Base-by-base conservation (phyloP, 2,113 vertebrate genomes). In the Pedetes capensis region DNA sequence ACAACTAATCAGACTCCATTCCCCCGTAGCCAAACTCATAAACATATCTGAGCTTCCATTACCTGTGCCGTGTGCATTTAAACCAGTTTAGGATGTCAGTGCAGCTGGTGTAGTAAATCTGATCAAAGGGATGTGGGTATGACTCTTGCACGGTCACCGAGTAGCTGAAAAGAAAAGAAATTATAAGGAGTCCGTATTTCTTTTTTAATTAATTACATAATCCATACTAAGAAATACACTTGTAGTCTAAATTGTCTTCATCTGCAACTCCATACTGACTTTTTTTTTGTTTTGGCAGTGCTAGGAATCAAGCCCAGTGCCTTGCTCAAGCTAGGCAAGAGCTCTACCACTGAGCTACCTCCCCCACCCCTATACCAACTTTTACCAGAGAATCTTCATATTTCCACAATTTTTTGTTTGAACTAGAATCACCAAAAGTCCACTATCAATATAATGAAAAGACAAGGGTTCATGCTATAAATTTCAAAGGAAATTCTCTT, bases 1-100 rank as follows among this genome's bases (percentile, higher is more conserved):
- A n/a, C n/a, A n/a, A n/a, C n/a, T n/a, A 29, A 34, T n/a, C 34
- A 51, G 69, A 80, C 11, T 37, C n/a, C 53, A 42, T 51, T 32
- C 34, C 51, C 44, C 12, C 34, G 18, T 32, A 66, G 66, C 85
- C 83, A 74, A 95, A 69, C 5, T n/a, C 81, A 57, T 39, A 78
- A 97, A 18, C 17, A 51, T 0, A 63, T 27, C 59, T 10, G 74
- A 71, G 49, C 57, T 75, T 92, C 82, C 47, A 96, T 98, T 95
- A 99, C 99, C 99, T 99, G 99, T 99, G 99, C 66, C 98, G 98
- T 0, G 99, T 99, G 97, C 99, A 99, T 97, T 99, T 99, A 98
- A 99, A 99, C 99, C 99, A 99, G 97, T 99, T 99, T 8, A 99
- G 98, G 96, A 99, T 99, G 97, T 99, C 99, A 1, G 99, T 98